phyloP scores from a whole-genome alignment of 2,113 vertebrate species.

The Oreochromis niloticus region DNA sequence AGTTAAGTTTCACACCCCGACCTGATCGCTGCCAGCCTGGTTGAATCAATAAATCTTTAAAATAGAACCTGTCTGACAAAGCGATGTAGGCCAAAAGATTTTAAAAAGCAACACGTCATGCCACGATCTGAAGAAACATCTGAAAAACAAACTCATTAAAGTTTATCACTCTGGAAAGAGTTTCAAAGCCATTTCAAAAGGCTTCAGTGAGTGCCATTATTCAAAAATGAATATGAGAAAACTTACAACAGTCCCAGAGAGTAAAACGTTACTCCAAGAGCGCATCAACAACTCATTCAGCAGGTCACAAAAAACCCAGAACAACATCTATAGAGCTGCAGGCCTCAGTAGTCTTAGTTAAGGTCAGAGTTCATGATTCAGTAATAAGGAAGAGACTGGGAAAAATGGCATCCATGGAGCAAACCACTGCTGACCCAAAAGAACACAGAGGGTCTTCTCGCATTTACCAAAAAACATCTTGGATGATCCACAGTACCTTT shows the following conservation, averaged over 20 bases:
- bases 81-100: neutral
- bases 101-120: neutral
- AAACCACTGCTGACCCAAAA: neutral
- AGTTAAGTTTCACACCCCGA: neutral
- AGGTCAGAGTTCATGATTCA: neutral
- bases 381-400: neutral
- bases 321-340: neutral
- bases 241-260: neutral
- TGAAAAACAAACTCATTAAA: neutral
- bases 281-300: neutral
- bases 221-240: neutral
- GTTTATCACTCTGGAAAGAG: neutral
- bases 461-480: fast-evolving
- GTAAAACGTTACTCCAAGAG: fast-evolving
- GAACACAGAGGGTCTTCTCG: neutral
- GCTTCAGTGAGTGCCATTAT: neutral
- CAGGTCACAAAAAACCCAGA: fast-evolving
- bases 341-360: fast-evolving
- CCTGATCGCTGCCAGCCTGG: neutral
- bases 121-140: fast-evolving
- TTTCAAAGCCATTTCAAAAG: neutral
- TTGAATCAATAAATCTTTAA: neutral
- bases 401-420: neutral
- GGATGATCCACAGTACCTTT: fast-evolving
- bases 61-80: neutral